phyloP scores from a whole-genome alignment of 1,140 invertebrate species.

The Solenopsis fugax region DNA sequence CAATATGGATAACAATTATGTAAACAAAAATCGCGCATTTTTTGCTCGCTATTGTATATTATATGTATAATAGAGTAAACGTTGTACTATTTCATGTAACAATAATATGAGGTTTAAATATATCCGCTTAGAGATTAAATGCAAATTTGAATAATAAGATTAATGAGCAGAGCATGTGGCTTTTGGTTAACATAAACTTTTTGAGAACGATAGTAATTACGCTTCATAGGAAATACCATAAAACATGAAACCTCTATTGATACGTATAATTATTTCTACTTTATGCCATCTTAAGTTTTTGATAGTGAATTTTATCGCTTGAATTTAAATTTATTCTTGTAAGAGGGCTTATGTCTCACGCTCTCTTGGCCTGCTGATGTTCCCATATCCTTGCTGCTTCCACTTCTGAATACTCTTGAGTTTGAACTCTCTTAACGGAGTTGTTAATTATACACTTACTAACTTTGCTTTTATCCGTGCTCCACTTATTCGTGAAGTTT shows the following conservation, averaged over 20 bases:
- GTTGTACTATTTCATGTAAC: background rate
- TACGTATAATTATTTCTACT: conserved; percentile 19
- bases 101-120: conserved; percentile 9
- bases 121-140: background rate
- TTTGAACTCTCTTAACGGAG: conserved; percentile 63
- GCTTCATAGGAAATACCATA: background rate
- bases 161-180: background rate
- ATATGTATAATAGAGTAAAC: background rate
- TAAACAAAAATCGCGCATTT: background rate
- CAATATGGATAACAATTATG: background rate
- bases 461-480: conserved; percentile 76
- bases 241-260: background rate
- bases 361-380: conserved; percentile 38
- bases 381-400: conserved; percentile 35
- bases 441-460: conserved; percentile 74
- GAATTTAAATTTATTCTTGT: conserved; percentile 53
- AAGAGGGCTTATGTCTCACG: conserved; percentile 41
- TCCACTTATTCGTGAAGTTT: conserved; percentile 73
- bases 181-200: conserved; percentile 5
- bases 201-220: background rate
- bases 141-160: background rate
- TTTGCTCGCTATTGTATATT: background rate
- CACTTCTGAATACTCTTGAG: conserved; percentile 50
- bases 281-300: conserved; percentile 28
- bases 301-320: conserved; percentile 22